Percentiles rank a stretch among this genome's conserved stretches.
phyloP scores from a whole-genome alignment of 2,113 vertebrate genomes.

The Oplegnathus fasciatus region DNA sequence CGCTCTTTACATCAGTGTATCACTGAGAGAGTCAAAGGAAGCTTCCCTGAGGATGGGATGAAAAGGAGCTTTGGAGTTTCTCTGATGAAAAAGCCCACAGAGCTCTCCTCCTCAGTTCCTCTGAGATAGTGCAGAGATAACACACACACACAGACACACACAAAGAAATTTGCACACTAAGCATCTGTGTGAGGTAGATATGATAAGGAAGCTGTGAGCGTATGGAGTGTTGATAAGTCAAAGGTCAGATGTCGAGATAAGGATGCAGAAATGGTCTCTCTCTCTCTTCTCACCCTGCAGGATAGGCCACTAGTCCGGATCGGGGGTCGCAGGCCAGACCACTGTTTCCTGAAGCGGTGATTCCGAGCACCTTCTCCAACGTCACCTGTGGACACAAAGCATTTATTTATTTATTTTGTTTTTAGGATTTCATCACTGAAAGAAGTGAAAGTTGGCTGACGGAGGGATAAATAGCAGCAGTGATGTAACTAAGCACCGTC shows the following conservation, averaged over 20 bases:
- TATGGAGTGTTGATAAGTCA: constrained; percentile 14
- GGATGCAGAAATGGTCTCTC: background rate
- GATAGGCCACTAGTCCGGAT: constrained; percentile 94
- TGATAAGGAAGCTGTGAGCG: constrained; percentile 25
- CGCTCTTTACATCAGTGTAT: background rate
- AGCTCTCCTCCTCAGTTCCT: constrained; percentile 17
- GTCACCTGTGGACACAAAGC: constrained; percentile 86
- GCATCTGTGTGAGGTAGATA: constrained; percentile 24
- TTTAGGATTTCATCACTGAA: background rate
- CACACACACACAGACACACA: constrained; percentile 12
- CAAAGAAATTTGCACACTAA: constrained; percentile 48
- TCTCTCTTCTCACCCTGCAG: constrained; percentile 89
- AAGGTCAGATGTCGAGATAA: constrained; percentile 51
- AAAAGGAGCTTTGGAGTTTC: constrained; percentile 28
- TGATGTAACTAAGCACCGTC: background rate
- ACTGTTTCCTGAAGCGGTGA: constrained; percentile 92
- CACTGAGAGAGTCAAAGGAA: constrained; percentile 31
- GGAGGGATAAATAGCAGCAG: background rate
- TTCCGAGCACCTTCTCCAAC: constrained; percentile 94
- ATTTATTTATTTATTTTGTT: too few relatives aligned
- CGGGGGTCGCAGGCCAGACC: constrained; percentile 92
- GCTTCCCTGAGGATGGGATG: constrained; percentile 28
- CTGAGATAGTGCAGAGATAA: constrained; percentile 51
- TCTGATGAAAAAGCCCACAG: constrained; percentile 36
- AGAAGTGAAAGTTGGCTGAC: background rate